A percentile compares a stretch with the other conserved stretches of the same genome.
Evolutionary conservation across 2,797 vertebrate species (phyloP).

Genomic region (Silurus lanzhouensis): DNA sequence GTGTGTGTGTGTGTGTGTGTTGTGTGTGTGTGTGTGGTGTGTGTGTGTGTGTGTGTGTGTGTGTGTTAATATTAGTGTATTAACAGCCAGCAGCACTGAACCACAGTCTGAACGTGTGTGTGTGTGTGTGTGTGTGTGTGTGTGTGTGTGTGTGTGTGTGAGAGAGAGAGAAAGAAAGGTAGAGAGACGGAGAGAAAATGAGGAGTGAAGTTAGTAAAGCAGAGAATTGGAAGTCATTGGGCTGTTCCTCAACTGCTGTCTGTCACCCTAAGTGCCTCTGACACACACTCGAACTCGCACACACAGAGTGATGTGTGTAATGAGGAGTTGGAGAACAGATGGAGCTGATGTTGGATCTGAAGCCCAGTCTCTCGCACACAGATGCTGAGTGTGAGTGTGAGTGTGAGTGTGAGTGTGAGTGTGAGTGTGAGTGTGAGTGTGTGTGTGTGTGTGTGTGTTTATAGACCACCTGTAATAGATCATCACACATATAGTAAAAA

Average conservation of each 20-base stretch:
- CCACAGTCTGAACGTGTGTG: not conserved
- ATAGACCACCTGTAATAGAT: not conserved
- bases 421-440: no score
- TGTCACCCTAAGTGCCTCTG: conserved; percentile 27
- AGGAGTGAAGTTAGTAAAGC: conserved; percentile 33
- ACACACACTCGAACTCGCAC: conserved; percentile 15
- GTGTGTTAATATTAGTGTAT: not conserved
- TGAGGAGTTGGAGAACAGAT: conserved; percentile 31
- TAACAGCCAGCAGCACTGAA: not conserved
- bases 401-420: not conserved
- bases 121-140: conserved; percentile 1
- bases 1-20: not conserved
- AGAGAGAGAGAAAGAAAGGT: not conserved
- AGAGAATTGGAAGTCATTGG: conserved; percentile 49
- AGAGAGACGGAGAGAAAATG: not conserved
- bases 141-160: conserved; percentile 1
- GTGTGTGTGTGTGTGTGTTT: no score
- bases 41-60: not conserved
- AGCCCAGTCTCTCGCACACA: not conserved
- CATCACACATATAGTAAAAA: not conserved
- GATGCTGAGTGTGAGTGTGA: conserved; percentile 3
- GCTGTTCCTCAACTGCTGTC: conserved; percentile 10
- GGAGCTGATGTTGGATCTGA: conserved; percentile 42
- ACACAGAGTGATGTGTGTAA: not conserved
- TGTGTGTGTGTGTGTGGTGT: not conserved